Evolutionary conservation across 2,888 invertebrate species (phyloP), one percentile per base, ranked within the genome.

Genomic region (Lasioglossum leucozonium): DNA sequence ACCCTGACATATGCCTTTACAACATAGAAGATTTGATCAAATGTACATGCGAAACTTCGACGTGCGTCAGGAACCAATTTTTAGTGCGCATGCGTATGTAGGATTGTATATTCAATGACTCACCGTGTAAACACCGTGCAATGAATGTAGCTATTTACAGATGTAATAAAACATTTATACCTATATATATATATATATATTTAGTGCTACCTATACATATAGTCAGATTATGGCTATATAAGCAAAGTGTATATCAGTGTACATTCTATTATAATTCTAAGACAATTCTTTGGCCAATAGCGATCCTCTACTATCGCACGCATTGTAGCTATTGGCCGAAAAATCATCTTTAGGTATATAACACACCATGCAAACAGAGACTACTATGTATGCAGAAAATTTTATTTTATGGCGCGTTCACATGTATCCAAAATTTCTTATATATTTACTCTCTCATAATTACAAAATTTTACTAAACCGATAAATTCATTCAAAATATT

Each of bases 1-100:
- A 88, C 78, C 79, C 42, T 86, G 93, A 91, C 93, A 94, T 94
- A 94, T 93, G 94, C 81, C 90, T 89, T 69, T 69, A 34, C 6
- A 30, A 62, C 13, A 62, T 62, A 62, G 3, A 18, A 62, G 16
- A 30, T 18, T 30, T 3, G 18, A 30, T 6, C 16, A 18, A 30
- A 30, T 62, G 30, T 30, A 30, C 13, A 16, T 30, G 30, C 13
- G 62, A 6, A 30, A 62, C 16, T 30, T 13, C 16, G 26, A 16
- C 62, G 30, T 62, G 62, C 26, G 2, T 62, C 62, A 30, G 16
- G 30, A 30, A 62, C 62, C 30, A 62, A 62, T 62, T 30, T 62
- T 30, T 30, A 62, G 62, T 62, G 30, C 62, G 62, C 62, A 62
- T 62, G 62, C 62, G 30, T 62, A 62, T 62, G 13, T 58, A 58